phyloP scores from a whole-genome alignment of 2,797 vertebrate genomes.

The Sebastes taczanowskii region DNA sequence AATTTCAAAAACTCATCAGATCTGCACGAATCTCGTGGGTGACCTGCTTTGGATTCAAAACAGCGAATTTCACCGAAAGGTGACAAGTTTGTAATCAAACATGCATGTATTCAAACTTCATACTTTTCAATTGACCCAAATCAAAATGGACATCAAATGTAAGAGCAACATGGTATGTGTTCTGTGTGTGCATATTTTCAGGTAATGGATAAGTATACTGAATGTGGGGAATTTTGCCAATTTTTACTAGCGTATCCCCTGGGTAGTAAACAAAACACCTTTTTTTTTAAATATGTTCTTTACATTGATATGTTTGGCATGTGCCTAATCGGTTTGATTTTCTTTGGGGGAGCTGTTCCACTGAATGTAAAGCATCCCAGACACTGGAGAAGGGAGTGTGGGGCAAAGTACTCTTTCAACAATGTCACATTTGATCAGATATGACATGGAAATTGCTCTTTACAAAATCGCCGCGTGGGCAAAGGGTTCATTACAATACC shows the following conservation, averaged over 20 bases:
- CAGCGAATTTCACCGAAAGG: too few species aligned
- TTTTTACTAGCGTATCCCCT: not conserved
- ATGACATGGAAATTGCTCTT: conserved; percentile 67
- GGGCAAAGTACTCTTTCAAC: conserved; percentile 40
- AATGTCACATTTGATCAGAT: conserved; percentile 61
- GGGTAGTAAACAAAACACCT: not conserved
- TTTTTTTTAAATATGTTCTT: not conserved
- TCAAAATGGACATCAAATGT: not conserved
- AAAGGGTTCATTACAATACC: conserved; percentile 51
- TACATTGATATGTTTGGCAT: conserved; percentile 18
- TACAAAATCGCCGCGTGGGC: conserved; percentile 40
- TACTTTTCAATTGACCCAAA: not conserved
- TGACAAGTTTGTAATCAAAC: not conserved
- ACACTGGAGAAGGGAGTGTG: conserved; percentile 31
- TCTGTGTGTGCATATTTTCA: not conserved
- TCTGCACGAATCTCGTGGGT: too few species aligned
- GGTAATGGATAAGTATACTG: not conserved
- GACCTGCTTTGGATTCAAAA: too few species aligned
- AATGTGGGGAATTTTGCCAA: not conserved
- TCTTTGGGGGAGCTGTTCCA: conserved; percentile 6
- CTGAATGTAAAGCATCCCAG: not conserved
- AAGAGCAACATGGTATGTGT: not conserved
- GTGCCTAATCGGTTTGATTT: conserved; percentile 9
- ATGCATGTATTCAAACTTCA: not conserved
- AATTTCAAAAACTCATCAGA: too few species aligned